phyloP scores from a whole-genome alignment of 1,140 invertebrate species.

The Aplysia californica region DNA sequence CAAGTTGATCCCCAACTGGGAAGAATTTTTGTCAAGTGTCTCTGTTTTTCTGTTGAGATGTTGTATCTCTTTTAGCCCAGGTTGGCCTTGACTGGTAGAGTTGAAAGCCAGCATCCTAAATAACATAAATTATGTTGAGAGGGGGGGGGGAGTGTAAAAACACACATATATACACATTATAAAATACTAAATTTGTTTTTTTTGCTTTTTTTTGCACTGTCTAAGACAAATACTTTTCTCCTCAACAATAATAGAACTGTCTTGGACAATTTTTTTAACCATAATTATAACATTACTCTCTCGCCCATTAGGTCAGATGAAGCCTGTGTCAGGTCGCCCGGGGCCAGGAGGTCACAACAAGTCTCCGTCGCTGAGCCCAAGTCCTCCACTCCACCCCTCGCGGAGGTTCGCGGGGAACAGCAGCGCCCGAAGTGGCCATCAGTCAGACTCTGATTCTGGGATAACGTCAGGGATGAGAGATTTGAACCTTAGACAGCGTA shows the following conservation, averaged over 20 bases:
- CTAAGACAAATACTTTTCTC: background rate
- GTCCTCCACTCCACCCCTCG: background rate
- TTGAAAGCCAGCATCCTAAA: no score
- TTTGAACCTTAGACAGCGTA: background rate
- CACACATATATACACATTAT: background rate
- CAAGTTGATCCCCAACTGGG: no score
- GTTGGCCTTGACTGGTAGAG: no score
- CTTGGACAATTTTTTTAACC: background rate
- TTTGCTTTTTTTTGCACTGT: background rate
- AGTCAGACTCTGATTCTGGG: conserved; percentile 25
- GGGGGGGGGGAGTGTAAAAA: no score
- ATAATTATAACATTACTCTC: background rate
- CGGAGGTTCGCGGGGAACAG: conserved; percentile 5
- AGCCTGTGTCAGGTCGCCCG: background rate
- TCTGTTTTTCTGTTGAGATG: no score
- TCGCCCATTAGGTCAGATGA: background rate
- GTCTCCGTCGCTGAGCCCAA: conserved; percentile 22
- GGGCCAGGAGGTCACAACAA: conserved; percentile 4
- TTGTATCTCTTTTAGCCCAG: no score
- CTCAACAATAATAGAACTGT: background rate
- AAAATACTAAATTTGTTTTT: background rate
- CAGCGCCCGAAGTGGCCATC: conserved; percentile 6
- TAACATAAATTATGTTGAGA: background rate
- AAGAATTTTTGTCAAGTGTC: no score
- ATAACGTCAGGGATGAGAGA: conserved; percentile 1